Base-by-base conservation (phyloP, 2,113 vertebrate genomes). In the Cygnus buccinator region DNA sequence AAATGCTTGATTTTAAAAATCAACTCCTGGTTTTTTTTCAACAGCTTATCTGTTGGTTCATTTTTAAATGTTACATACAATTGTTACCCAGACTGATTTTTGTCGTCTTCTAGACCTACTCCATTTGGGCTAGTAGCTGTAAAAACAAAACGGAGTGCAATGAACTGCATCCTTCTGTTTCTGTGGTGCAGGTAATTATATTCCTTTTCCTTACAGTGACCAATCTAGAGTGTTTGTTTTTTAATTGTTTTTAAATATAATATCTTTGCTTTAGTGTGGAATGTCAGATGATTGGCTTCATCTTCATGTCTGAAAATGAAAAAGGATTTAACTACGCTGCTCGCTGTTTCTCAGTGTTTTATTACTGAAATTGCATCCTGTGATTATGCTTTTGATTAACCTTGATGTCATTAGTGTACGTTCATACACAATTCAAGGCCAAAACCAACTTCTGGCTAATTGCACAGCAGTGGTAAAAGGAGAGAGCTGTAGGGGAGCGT, bases 51-150 rank as follows among this genome's bases (percentile, higher is more conserved):
- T 68, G 21, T 67, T 67, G 16, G 70, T 67, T 81, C 0, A 16
- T 55, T 90, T 83, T 75, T n/a, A 66, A 76, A 55, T 50, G 13
- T 67, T 79, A 63, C 20, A 9, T 39, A 3, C 50, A 79, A 43
- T 35, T 92, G 13, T 62, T 91, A 18, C 46, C 31, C 35, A 35
- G 70, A 33, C 13, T 84, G 37, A 83, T 74, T 23, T 76, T 68
- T 77, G 6, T 97, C 96, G 12, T 95, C 39, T 96, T 97, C 41
- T 39, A 99, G 99, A 99, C 98, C 4, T 99, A 99, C 81, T 99
- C 99, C n/a, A 97, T 99, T 95, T 99, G 99, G 99, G 99, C 99
- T 59, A 99, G 99, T 97, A 99, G 98, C 97, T 99, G 99, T 97
- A 99, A 99, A 98, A 99, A 98, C 97, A 99, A 99, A 98, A 98